Conservation (phyloP, 2,888 invertebrate species). For the Synergus laeviventris region DNA sequence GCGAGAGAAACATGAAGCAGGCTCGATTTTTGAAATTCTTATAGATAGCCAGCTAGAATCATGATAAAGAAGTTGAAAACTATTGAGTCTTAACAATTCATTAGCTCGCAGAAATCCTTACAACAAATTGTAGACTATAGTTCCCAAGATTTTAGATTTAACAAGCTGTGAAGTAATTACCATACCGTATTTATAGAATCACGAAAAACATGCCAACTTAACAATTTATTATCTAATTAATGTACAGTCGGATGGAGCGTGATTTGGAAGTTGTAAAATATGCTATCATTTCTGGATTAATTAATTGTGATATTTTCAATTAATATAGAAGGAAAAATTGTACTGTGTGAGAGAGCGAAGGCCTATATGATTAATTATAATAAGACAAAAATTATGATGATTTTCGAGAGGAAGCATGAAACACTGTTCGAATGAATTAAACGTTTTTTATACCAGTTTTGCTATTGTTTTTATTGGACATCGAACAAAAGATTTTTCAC, state of each 20-base stretch:
- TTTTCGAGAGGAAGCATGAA: conserved; percentile 9
- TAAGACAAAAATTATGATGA: conserved; percentile 1
- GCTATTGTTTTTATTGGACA: conserved; percentile 23
- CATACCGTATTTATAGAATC: conserved; percentile 26
- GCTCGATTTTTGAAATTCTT: not conserved
- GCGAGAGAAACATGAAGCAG: not conserved
- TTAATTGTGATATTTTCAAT: conserved; percentile 3
- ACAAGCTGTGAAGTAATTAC: conserved; percentile 15
- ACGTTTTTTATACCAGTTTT: conserved; percentile 29
- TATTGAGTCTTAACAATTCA: not conserved
- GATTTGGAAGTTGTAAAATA: too few relatives aligned
- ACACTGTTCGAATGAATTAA: conserved; percentile 27
- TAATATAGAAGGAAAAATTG: not conserved
- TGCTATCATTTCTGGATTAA: not conserved
- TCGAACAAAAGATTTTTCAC: not conserved
- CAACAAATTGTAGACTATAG: conserved; percentile 2
- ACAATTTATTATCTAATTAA: conserved; percentile 19
- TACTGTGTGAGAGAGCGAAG: not conserved
- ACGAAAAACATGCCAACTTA: conserved; percentile 29
- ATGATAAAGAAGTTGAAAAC: not conserved
- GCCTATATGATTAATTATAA: conserved; percentile 28
- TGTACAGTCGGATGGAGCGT: not conserved
- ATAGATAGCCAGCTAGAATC: not conserved
- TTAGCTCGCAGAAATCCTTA: not conserved
- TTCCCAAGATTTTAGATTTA: conserved; percentile 2